Percentiles rank a stretch among this genome's conserved stretches.
Evolutionary conservation across 2,797 vertebrate genomes (phyloP).

Genomic region (Tangara arthus): DNA sequence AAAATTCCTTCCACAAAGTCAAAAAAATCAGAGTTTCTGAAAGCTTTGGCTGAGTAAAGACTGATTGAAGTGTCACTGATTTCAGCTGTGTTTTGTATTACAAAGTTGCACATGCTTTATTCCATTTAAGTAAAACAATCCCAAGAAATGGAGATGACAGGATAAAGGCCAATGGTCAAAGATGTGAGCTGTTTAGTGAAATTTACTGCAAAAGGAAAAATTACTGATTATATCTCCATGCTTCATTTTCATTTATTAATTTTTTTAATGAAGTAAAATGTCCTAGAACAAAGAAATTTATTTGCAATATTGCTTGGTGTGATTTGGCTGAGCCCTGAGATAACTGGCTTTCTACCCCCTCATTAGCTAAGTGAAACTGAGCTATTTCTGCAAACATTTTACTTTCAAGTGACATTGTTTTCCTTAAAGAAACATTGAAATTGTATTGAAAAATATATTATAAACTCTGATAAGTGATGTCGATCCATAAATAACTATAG

Average conservation of each 20-base stretch:
- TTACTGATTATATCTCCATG: neutral
- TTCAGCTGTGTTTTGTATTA: conserved; percentile 59
- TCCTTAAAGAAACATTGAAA: neutral
- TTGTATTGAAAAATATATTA: neutral
- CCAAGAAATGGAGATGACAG: neutral
- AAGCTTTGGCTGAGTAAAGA: neutral
- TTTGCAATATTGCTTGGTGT: neutral
- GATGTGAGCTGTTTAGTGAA: neutral
- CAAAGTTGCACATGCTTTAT: conserved; percentile 50
- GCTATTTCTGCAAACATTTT: neutral
- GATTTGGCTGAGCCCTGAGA: neutral
- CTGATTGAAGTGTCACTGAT: conserved; percentile 65
- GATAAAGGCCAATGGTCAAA: neutral
- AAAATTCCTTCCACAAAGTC: neutral
- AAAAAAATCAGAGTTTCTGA: neutral
- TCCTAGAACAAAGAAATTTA: neutral
- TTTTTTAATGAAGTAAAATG: neutral
- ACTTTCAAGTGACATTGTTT: neutral
- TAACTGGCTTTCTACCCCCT: neutral
- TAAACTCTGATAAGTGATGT: neutral
- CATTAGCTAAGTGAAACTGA: neutral
- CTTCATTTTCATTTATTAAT: neutral
- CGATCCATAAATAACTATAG: neutral
- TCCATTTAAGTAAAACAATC: conserved; percentile 58
- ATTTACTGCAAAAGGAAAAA: neutral